Evolutionary conservation across 2,113 vertebrate genomes (phyloP).

Genomic region (Cyrtonyx montezumae): DNA sequence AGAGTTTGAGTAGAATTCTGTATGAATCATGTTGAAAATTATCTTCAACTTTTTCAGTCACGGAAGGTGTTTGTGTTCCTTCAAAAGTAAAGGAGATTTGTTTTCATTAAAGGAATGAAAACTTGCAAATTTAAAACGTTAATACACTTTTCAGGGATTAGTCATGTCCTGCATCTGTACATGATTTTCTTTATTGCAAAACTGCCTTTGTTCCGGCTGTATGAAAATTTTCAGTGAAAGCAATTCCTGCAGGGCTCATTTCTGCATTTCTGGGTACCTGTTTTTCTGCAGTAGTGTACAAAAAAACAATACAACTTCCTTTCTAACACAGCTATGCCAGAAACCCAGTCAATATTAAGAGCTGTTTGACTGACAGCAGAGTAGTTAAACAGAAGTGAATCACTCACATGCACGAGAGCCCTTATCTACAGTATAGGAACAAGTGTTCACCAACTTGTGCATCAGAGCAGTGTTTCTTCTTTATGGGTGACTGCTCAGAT

Average conservation of each 20-base stretch:
- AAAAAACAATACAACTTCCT: not conserved
- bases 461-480: not conserved
- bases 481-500: not conserved
- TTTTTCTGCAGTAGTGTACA: not conserved
- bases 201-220: not conserved
- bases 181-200: not conserved
- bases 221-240: not conserved
- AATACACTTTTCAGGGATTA: not conserved
- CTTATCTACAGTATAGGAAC: not conserved
- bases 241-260: not conserved
- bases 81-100: not conserved
- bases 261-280: not conserved
- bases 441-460: not conserved
- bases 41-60: not conserved
- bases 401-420: accelerated
- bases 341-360: not conserved
- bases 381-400: not conserved
- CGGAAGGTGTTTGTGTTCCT: not conserved
- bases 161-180: not conserved
- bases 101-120: not conserved
- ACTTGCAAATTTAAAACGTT: not conserved
- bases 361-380: not conserved
- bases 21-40: not conserved
- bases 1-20: not conserved
- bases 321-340: not conserved